Base-by-base conservation (phyloP, 2,888 invertebrate species). In the Silvanus unidentatus region DNA sequence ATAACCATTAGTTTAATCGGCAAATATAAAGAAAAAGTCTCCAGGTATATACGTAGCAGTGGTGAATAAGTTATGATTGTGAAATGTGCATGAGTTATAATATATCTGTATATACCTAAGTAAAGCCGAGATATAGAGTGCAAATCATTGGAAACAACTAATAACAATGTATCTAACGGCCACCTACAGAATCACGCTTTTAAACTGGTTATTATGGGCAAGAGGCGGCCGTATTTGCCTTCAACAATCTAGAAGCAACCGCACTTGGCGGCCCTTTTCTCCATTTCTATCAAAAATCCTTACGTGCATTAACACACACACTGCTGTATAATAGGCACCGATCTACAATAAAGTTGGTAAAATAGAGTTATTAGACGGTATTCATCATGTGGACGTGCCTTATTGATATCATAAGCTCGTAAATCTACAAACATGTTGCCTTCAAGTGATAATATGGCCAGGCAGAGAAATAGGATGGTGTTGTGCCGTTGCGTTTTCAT, bases 101-200 rank as follows among this genome's bases (percentile, higher is more conserved):
- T 51, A 49, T 37, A 37, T 37, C 35, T 35, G 13, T 28, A 28
- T n/a, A 22, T 22, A 3, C 8, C 4, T 22, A 22, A 22, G 37
- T 15, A 37, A 44, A 46, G 41, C 48, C 42, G 43, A 44, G 28
- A 48, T 45, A 58, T 54, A 53, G 54, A 58, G 59, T 58, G 59
- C 61, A 59, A 59, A 61, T 58, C 59, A 61, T 58, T 61, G 54
- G 50, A 53, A 59, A 58, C 60, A 56, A 54, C 58, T 59, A 60
- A 60, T 60, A 60, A 58, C 57, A 59, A 59, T 58, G 59, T 60
- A 55, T 58, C 58, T 55, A 56, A 52, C 56, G 65, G 61, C 64
- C 65, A 65, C 65, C 65, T 64, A 65, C 65, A 62, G 60, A 60
- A 59, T 64, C 63, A 64, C 64, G 64, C 63, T 60, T 57, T 57